Evolutionary conservation across 2,888 invertebrate species (phyloP).

Genomic region (Trachelus troglodyta): DNA sequence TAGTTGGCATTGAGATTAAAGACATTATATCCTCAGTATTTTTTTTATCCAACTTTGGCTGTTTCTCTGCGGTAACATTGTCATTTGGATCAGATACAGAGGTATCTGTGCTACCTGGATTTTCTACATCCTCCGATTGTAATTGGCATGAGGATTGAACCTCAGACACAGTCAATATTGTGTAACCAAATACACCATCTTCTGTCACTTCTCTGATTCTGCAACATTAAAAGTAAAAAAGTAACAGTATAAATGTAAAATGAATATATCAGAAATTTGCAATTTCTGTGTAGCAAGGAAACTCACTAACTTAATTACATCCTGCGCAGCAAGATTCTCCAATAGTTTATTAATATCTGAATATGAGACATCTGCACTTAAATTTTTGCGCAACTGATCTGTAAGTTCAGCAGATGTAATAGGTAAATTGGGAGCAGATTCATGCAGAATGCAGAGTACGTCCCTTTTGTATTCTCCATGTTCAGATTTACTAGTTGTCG

Average conservation of each 20-base stretch:
- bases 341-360: constrained; percentile 78
- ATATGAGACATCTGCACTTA: constrained; percentile 70
- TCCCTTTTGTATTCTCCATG: constrained; percentile 64
- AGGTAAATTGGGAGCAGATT: constrained; percentile 77
- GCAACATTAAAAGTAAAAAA: constrained; percentile 24
- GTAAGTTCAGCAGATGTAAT: constrained; percentile 76
- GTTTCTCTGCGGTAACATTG: constrained; percentile 50
- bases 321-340: constrained; percentile 83
- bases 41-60: constrained; percentile 54
- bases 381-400: constrained; percentile 69
- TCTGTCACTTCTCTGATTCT: constrained; percentile 64
- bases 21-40: constrained; percentile 73
- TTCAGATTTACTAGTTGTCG: constrained; percentile 54
- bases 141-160: constrained; percentile 43
- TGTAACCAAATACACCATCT: constrained; percentile 60
- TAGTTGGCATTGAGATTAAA: constrained; percentile 90
- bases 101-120: constrained; percentile 50
- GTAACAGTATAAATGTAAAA: constrained; percentile 16
- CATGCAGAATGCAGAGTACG: constrained; percentile 76
- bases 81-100: constrained; percentile 52
- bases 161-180: constrained; percentile 55
- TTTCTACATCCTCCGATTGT: constrained; percentile 47
- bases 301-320: constrained; percentile 71
- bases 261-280: background rate
- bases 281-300: background rate